Evolutionary conservation across 2,113 vertebrate species (phyloP), one percentile per base, ranked within the genome.

Genomic region (Chaenogobius annularis): DNA sequence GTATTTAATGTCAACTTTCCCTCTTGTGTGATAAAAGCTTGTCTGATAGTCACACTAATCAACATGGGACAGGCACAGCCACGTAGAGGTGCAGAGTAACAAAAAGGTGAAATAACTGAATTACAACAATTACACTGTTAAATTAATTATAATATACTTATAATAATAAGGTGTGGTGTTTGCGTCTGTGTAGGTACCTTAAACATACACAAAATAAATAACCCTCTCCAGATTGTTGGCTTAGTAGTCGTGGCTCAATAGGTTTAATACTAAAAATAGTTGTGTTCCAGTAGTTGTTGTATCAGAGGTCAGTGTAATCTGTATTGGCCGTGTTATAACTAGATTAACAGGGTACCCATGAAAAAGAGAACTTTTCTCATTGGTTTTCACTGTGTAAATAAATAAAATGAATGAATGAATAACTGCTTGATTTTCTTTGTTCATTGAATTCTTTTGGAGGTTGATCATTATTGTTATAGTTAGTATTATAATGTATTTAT

Each of bases 1-100:
- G 83, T 88, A 91, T 89, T 90, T 91, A 87, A 92, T 89, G 90
- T 91, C 87, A 87, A 86, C 68, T 73, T 85, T 78, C 84, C 83
- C 76, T 83, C 77, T 75, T 75, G 82, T 82, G 83, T 80, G 79
- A 89, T 92, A 90, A 90, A 91, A 88, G 87, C 86, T 89, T 17
- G 84, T 82, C 78, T 82, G 66, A 89, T 81, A 73, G 86, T 89
- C 86, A 86, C 82, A 79, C 77, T 84, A 87, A 90, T 87, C 85
- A 89, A 81, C 77, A 62, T 68, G 52, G 83, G 82, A 85, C 84
- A 78, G 83, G 56, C 56, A 31, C 26, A 31, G 26, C 26, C 26
- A 46, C 1, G 7, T 7, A 61, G 23, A 35, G 56, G 56, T 31
- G 23, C 58, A 17, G 35, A 61, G 26, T 19, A 61, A 61, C 58